Evolutionary conservation across 2,888 invertebrate species (phyloP).

Genomic region (Apoda limacodes): DNA sequence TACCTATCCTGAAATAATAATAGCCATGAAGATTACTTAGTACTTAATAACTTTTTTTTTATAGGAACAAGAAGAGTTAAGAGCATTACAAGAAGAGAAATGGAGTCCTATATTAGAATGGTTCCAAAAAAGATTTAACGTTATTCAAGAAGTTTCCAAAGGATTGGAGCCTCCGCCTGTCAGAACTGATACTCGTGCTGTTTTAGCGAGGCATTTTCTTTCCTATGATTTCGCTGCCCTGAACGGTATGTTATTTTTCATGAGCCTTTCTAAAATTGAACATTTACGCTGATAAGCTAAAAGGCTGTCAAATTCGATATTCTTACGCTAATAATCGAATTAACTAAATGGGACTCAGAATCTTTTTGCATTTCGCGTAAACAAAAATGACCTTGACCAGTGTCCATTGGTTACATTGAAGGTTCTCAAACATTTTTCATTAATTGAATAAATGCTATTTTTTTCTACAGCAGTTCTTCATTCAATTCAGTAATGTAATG

Average conservation of each 20-base stretch:
- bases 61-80: constrained; percentile 84
- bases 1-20: no score
- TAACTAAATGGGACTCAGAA: no score
- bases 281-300: background rate
- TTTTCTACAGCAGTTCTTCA: no score
- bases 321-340: background rate
- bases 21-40: no score
- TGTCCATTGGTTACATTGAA: no score
- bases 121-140: constrained; percentile 85
- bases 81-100: constrained; percentile 78
- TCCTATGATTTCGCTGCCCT: constrained; percentile 86
- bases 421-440: no score
- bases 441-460: no score
- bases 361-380: no score
- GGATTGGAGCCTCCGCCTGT: constrained; percentile 79
- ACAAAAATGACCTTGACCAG: no score
- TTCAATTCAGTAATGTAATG: no score
- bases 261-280: background rate
- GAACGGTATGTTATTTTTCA: constrained; percentile 71
- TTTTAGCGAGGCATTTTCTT: constrained; percentile 79
- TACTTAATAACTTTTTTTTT: no score
- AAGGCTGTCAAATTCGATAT: background rate
- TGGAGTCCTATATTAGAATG: constrained; percentile 94
- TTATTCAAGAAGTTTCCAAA: constrained; percentile 77
- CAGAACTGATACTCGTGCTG: constrained; percentile 73